A percentile compares a stretch with the other conserved stretches of the same genome.
Evolutionary conservation across 2,797 vertebrate species (phyloP).

Genomic region (Sebastolobus alascanus): DNA sequence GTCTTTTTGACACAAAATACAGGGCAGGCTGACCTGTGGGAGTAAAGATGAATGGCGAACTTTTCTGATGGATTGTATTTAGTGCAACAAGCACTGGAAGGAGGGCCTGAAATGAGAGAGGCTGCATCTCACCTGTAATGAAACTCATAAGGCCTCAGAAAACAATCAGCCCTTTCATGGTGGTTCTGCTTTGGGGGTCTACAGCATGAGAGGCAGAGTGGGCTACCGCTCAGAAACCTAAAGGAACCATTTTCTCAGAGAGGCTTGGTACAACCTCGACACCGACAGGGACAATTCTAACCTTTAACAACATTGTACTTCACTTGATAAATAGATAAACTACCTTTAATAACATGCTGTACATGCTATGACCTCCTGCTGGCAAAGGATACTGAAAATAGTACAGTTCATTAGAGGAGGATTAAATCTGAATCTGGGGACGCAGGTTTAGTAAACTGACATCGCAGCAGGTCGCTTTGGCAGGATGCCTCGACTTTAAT

Average conservation of each 20-base stretch:
- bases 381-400: slow-evolving; percentile 34
- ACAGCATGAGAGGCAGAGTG: slow-evolving; percentile 35
- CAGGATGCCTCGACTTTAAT: slow-evolving; percentile 38
- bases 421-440: slow-evolving; percentile 54
- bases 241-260: slow-evolving; percentile 17
- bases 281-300: neutral
- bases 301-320: slow-evolving; percentile 5
- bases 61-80: slow-evolving; percentile 49
- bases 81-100: slow-evolving; percentile 24
- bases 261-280: neutral
- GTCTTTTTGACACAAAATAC: slow-evolving; percentile 17
- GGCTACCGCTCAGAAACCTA: slow-evolving; percentile 16
- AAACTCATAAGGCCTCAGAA: slow-evolving; percentile 66
- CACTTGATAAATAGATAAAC: slow-evolving; percentile 2
- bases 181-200: slow-evolving; percentile 36
- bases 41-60: slow-evolving; percentile 43
- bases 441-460: slow-evolving; percentile 38
- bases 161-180: slow-evolving; percentile 79
- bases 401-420: slow-evolving; percentile 48
- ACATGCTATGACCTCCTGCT: slow-evolving; percentile 10
- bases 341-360: neutral
- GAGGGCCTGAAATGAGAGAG: slow-evolving; percentile 67
- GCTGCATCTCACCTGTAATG: slow-evolving; percentile 72
- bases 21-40: slow-evolving; percentile 37
- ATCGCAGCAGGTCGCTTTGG: slow-evolving; percentile 49